These are phyloP conservation scores for Dynastes maya DNA, from an alignment of 2,888 invertebrate species.

Conservation along the genomic window DNA sequence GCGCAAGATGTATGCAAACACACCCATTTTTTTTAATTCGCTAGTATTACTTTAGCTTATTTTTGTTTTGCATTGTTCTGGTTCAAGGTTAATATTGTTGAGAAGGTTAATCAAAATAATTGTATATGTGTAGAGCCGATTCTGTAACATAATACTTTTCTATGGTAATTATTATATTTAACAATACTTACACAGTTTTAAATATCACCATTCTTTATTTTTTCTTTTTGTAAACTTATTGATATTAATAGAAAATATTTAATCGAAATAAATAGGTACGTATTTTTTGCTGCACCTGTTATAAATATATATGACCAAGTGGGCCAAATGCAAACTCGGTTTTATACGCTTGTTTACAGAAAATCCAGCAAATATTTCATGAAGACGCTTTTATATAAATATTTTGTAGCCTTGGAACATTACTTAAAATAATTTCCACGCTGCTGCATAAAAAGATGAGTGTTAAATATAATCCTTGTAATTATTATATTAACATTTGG, in stretches of 20 bases:
- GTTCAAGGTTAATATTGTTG: too few species aligned
- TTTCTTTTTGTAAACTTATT: not conserved
- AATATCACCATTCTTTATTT: not conserved
- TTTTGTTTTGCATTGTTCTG: too few species aligned
- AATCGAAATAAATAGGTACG: not conserved
- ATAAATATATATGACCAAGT: not conserved
- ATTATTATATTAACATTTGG: too few species aligned
- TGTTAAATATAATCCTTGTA: too few species aligned
- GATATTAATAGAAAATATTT: slow-evolving; percentile 12
- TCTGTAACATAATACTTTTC: too few species aligned
- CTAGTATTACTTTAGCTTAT: too few species aligned
- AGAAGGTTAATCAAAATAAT: too few species aligned
- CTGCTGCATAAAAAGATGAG: not conserved
- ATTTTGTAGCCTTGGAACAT: slow-evolving; percentile 6
- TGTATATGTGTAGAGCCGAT: too few species aligned
- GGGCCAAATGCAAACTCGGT: not conserved
- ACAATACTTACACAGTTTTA: not conserved
- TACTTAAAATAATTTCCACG: slow-evolving; percentile 11
- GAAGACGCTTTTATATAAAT: slow-evolving; percentile 7
- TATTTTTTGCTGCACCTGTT: not conserved
- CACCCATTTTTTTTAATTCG: too few species aligned
- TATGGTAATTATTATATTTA: too few species aligned
- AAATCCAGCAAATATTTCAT: slow-evolving; percentile 3
- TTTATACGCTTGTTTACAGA: slow-evolving; percentile 3
- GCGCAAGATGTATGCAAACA: too few species aligned